Base-by-base conservation (phyloP, 2,113 vertebrate species). In the pig (Sus scrofa) region DNA sequence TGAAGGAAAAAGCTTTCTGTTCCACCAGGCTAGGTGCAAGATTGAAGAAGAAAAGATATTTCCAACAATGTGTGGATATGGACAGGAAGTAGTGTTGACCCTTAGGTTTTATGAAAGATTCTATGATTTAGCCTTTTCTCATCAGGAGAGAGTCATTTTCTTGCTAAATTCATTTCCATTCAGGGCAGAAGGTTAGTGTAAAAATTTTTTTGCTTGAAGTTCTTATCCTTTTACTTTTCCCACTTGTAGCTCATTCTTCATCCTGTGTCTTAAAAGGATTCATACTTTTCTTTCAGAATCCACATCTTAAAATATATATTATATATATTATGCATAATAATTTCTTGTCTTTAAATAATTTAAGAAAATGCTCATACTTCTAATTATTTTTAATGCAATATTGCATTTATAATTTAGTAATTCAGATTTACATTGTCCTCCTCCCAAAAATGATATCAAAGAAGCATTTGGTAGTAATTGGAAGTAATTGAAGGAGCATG, bases 351-450 rank as follows among this genome's bases (percentile, higher is more conserved):
- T 93, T 73, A 62, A 58, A 37, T 52, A 86, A 77, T n/a, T 83
- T 93, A 70, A 86, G 37, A 84, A 87, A 60, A 89, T 62, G 0
- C 22, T 63, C 30, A 26, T 81, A 1, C 3, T 87, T 56, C 15
- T 58, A 84, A 81, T 65, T 78, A 4, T 89, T 95, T 93, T 91
- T 74, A 91, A 71, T 89, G 3, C 6, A 65, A n/a, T 15, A 39
- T 60, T 60, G 27, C 56, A n/a, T 79, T 96, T 85, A 12, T 86
- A 68, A 79, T 54, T 94, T 88, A 94, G 44, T 89, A 89, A 60
- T 77, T 91, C n/a, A 96, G 58, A 84, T 84, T 83, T 89, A 52
- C 3, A 65, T 70, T 15, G 6, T 2, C 24, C 22, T 32, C 1
- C 10, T 2, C 20, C 13, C 6, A 26, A 26, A 34, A 79, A 14